These are phyloP conservation scores for Pristionchus entomophagus DNA, from an alignment of 2,888 invertebrate species.

Conservation along the genomic window DNA sequence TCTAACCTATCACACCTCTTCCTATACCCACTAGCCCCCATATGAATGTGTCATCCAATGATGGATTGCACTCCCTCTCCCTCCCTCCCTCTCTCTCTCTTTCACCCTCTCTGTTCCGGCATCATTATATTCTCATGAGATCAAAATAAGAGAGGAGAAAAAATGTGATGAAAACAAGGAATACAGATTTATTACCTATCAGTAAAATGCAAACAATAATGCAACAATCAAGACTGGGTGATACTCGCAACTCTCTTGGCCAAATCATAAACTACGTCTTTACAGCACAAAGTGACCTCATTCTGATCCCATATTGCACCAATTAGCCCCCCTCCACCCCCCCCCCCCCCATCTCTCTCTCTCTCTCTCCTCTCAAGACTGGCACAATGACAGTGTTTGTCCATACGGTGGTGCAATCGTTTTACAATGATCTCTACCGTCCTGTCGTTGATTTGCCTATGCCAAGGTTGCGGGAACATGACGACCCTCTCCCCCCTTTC, in stretches of 20 bases:
- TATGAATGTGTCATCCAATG: slow-evolving; percentile 2
- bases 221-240: background rate
- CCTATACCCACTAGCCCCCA: background rate
- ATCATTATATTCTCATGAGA: background rate
- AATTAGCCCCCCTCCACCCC: background rate
- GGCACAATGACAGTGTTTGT: background rate
- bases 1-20: background rate
- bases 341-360: background rate
- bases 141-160: background rate
- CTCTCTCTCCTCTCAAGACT: too few relatives aligned
- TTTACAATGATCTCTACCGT: too few relatives aligned
- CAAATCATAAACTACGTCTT: background rate
- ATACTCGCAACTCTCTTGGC: background rate
- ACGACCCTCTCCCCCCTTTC: background rate
- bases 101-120: background rate
- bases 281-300: background rate
- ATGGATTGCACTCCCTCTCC: background rate
- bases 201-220: too few relatives aligned
- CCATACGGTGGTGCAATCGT: too few relatives aligned
- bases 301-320: slow-evolving; percentile 22
- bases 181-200: background rate
- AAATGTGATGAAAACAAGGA: background rate
- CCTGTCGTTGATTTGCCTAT: too few relatives aligned
- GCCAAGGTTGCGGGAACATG: too few relatives aligned
- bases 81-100: too few relatives aligned